A percentile compares a stretch with the other conserved stretches of the same genome.
These are phyloP conservation scores for Percopsis transmontana DNA, from an alignment of 2,113 vertebrate species.

Conservation along the genomic window DNA sequence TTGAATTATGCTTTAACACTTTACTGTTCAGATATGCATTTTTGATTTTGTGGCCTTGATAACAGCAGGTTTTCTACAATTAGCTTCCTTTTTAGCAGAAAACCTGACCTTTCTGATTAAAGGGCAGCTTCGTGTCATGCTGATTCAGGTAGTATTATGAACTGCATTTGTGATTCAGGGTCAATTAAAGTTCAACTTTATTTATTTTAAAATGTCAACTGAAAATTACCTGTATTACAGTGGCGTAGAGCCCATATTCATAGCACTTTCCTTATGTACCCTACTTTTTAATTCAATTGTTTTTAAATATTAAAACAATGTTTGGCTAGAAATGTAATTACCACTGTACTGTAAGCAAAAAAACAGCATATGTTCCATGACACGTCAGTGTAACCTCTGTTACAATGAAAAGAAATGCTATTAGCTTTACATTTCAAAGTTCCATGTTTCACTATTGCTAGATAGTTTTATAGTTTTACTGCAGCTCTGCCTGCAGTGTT, in stretches of 20 bases:
- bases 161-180: too few species aligned
- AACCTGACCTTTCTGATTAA: too few species aligned
- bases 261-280: too few species aligned
- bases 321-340: too few species aligned
- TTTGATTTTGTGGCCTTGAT: not conserved
- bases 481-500: constrained; percentile 15
- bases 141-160: too few species aligned
- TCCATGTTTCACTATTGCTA: not conserved
- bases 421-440: not conserved
- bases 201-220: not conserved
- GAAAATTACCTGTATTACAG: not conserved
- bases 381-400: not conserved
- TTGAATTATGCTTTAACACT: not conserved
- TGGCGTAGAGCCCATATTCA: too few species aligned
- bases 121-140: too few species aligned
- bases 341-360: not conserved
- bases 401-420: not conserved
- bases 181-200: not conserved
- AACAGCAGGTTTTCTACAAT: too few species aligned
- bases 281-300: too few species aligned
- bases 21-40: not conserved
- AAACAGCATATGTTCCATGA: not conserved
- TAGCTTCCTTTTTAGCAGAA: too few species aligned
- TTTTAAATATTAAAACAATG: too few species aligned
- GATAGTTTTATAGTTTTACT: not conserved